Evolutionary conservation across 2,797 vertebrate species (phyloP), one percentile per base, ranked within the genome.

Genomic region (Coccyzus lansbergi): DNA sequence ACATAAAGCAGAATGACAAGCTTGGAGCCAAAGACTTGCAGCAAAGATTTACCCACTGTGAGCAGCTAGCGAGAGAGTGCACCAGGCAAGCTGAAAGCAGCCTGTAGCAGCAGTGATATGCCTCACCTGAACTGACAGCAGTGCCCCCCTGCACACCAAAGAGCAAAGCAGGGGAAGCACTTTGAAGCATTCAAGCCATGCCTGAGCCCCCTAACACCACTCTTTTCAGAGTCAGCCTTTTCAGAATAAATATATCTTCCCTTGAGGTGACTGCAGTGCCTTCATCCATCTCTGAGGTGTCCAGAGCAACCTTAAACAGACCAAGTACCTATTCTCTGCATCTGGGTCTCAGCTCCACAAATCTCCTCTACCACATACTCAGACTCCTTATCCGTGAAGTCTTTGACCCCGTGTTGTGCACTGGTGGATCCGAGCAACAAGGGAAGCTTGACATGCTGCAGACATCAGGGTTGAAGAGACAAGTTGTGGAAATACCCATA

Each of bases 1-100:
- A 36, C 1, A 0, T 15, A 51, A 70, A 52, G 68, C 42, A 71
- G 26, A 87, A 64, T 12, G 6, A 28, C 15, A 24, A 83, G 59
- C 59, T 71, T 1, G 0, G 29, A 52, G 53, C 42, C 53, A 56
- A 69, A 67, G 36, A 56, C 5, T 29, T 31, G 36, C 55, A 22
- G 36, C 0, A 0, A 0, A 4, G 56, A 42, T 77, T 31, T 34
- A 49, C 49, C 26, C 8, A 1, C 48, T 11, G 4, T 7, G 6
- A 15, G n/a, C 29, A 64, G 64, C 21, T n/a, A 8, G 11, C 22
- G 48, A 49, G 44, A 62, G 55, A 44, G 29, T 55, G 48, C 44
- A 13, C 13, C 20, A 21, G 25, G 26, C 8, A 8, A 83, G 44
- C 75, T 63, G 59, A 76, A 62, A 76, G 59, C 34, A 52, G 22